Evolutionary conservation across 2,797 vertebrate species (phyloP), one percentile per base, ranked within the genome.

Genomic region (Clarias laeviceps): DNA sequence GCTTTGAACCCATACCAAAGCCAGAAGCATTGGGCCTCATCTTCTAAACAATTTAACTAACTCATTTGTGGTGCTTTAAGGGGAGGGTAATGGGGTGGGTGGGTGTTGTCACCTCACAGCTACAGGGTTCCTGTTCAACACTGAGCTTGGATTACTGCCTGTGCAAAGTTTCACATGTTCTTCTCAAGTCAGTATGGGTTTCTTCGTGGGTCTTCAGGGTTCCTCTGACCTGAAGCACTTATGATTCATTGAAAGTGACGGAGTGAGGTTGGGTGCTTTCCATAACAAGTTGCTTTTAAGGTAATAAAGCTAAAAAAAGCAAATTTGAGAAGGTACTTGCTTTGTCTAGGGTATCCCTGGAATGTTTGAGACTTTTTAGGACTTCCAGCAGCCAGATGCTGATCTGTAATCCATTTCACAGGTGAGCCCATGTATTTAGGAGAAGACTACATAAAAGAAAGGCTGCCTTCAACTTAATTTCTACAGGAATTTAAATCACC

Each of bases 361-460:
- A n/a, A 57, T 32, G 73, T 29, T 77, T 74, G 45, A 76, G 8
- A 76, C 11, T 27, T 77, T 77, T 20, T 12, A 54, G 66, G 50
- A 54, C 40, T 34, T 73, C 45, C 22, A 0, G 69, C 8, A 54
- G 8, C 18, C 45, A 72, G 37, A 59, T 45, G 76, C 34, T 29
- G n/a, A 54, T 29, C 15, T 61, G 62, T 56, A 27, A 64, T 45
- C 29, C 65, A 69, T 82, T 80, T 64, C 57, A 69, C 88, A 87
- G 79, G 14, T 50, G 24, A 12, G n/a, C 24, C 24, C 12, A 17
- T 27, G 14, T 29, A 56, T 74, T 29, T 54, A 17, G 6, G 2
- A 4, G 72, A 29, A 8, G 27, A 27, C 15, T 54, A 17, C 6
- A 18, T 54, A 50, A 54, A 50, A 18, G n/a, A 1, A 74, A 54